Evolutionary conservation across 2,797 vertebrate genomes (phyloP), one percentile per base, ranked within the genome.

Genomic region (Heteromormyrus szaboi): DNA sequence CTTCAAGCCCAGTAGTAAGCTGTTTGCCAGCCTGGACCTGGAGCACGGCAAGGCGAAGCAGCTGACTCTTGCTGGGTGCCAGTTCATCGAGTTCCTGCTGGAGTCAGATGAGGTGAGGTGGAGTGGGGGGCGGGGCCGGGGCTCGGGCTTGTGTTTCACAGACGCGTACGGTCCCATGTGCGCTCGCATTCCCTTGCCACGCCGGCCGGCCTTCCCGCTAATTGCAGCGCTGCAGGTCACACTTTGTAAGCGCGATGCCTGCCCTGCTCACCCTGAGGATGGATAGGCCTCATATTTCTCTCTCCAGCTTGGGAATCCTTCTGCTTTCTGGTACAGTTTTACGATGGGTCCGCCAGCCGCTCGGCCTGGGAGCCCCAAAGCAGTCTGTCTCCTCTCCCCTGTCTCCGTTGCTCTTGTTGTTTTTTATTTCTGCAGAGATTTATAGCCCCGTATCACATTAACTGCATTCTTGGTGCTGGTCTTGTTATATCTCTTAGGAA

Each of bases 1-100:
- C 93, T 99, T 99, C 92, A 99, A 99, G 92, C 99, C 99, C 89
- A 99, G 98, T 94, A 99, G 98, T 95, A 98, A 98, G 91, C 95
- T 99, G 53, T 99, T 98, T 54, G 98, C 98, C 88, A 97, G 96
- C 92, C 93, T 99, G 91, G 97, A 98, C 89, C 93, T 99, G 94
- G 98, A 99, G 91, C 97, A 98, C 92, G 90, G 91, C 72, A 99
- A 98, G 91, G 97, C 98, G 41, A 97, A 98, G 91, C 97, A 99
- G 90, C 97, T 99, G 92, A 99, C 99, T 37, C 97, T 98, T 68
- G 98, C 98, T 53, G 99, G 98, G 89, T 99, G 98, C 94, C 98
- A 99, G 87, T 99, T 99, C 94, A 96, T 98, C 12, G 98, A 99
- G 94, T 99, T 99, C 94, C 97, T 99, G 92, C 96, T 99, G 91